phyloP scores from a whole-genome alignment of 2,113 vertebrate species.

The Megalops atlanticus region DNA sequence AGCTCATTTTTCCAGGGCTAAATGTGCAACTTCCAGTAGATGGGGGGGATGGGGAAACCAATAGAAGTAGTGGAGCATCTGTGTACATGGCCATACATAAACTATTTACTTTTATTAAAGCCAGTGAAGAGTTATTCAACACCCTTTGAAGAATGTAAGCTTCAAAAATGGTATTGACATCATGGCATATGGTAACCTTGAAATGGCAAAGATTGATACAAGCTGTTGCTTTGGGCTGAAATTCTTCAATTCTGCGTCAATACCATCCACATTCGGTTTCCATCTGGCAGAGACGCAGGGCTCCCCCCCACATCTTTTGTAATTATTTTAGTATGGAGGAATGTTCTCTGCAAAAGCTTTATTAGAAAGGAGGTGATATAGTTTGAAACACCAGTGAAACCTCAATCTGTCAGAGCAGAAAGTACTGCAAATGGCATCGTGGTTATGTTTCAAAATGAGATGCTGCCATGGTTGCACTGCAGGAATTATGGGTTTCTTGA shows the following conservation, averaged over 20 bases:
- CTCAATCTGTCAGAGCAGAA: not conserved
- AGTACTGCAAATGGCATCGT: not conserved
- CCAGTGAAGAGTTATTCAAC: not conserved
- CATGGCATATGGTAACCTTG: not conserved
- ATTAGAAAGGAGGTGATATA: not conserved
- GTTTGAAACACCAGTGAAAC: not conserved
- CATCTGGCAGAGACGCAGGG: not conserved
- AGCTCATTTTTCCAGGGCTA: too few relatives aligned
- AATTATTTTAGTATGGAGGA: slow-evolving; percentile 4
- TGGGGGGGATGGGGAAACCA: too few relatives aligned
- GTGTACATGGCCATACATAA: not conserved
- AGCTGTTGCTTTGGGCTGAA: not conserved
- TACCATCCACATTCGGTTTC: not conserved
- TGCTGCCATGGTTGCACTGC: not conserved
- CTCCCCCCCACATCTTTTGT: not conserved
- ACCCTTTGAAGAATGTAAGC: not conserved
- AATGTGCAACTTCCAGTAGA: too few relatives aligned
- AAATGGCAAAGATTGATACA: not conserved
- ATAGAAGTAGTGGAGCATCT: too few relatives aligned
- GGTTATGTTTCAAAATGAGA: not conserved
- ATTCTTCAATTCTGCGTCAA: not conserved
- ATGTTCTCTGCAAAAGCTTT: not conserved
- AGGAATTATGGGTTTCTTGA: not conserved
- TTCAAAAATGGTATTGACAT: not conserved
- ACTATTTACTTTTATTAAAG: not conserved